phyloP scores from a whole-genome alignment of 2,888 invertebrate species.

The Oscheius onirici region DNA sequence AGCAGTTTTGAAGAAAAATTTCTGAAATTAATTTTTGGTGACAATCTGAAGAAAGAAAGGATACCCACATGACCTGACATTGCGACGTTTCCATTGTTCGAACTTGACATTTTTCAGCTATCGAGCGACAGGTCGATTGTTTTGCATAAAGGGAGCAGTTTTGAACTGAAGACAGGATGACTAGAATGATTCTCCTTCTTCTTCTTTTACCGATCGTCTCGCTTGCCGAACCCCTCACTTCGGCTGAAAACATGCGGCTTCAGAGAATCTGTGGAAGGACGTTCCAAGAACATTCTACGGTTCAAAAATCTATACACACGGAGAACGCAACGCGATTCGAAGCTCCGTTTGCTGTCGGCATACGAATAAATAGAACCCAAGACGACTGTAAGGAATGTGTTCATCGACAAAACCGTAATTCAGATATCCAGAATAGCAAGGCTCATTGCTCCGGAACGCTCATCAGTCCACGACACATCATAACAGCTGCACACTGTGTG shows the following conservation, averaged over 20 bases:
- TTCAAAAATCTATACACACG: background rate
- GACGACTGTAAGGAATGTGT: background rate
- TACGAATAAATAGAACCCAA: background rate
- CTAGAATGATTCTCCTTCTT: no score
- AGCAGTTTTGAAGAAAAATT: no score
- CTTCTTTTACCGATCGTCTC: background rate
- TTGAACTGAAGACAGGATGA: no score
- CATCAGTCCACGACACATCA: background rate
- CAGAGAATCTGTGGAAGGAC: background rate
- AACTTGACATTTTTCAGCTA: no score
- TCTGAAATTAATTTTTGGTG: no score
- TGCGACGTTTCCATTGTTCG: no score
- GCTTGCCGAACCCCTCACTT: background rate
- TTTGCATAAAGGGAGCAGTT: no score
- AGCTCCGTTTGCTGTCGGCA: background rate
- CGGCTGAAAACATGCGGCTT: background rate
- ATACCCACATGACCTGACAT: no score
- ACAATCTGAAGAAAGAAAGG: no score
- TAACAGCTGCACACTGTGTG: conserved; percentile 11
- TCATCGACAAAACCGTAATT: background rate
- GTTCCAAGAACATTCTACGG: background rate
- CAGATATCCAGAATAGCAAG: no score
- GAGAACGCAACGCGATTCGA: background rate
- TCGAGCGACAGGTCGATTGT: no score
- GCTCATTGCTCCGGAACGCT: background rate